phyloP scores from a whole-genome alignment of 2,113 vertebrate genomes.

The Alouatta palliata region DNA sequence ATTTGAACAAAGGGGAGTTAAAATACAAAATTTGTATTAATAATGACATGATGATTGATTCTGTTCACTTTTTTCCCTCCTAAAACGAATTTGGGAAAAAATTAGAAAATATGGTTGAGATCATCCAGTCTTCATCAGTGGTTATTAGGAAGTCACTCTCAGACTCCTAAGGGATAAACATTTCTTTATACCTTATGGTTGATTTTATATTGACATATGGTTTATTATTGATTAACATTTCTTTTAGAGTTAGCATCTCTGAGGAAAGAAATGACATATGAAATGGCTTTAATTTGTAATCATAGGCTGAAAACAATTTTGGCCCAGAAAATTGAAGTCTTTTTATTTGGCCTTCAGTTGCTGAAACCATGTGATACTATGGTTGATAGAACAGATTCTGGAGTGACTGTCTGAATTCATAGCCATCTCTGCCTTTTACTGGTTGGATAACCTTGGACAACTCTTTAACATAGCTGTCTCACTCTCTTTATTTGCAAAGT shows the following conservation, averaged over 20 bases:
- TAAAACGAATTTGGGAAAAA: slow-evolving; percentile 1
- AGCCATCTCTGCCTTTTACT: background rate
- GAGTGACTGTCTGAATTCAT: background rate
- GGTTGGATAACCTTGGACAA: background rate
- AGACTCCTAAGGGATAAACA: background rate
- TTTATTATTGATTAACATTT: slow-evolving; percentile 39
- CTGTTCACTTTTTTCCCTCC: background rate
- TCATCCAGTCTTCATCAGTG: background rate
- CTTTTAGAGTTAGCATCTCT: background rate
- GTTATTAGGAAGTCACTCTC: background rate
- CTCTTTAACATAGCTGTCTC: background rate
- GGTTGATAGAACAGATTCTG: slow-evolving; percentile 16
- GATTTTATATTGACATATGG: slow-evolving; percentile 1
- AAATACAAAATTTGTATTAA: slow-evolving; percentile 8
- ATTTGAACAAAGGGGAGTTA: slow-evolving; percentile 10
- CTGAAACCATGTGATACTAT: background rate
- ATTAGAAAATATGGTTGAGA: slow-evolving; percentile 33
- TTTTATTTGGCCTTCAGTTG: slow-evolving; percentile 12
- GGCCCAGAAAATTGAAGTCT: background rate
- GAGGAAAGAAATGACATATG: background rate
- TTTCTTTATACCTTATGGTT: slow-evolving; percentile 36
- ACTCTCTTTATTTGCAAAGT: background rate
- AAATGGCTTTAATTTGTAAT: slow-evolving; percentile 16
- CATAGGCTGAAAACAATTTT: background rate
- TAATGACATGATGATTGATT: background rate